phyloP scores from a whole-genome alignment of 2,797 vertebrate species.

The Myoxocephalus aenaeus region DNA sequence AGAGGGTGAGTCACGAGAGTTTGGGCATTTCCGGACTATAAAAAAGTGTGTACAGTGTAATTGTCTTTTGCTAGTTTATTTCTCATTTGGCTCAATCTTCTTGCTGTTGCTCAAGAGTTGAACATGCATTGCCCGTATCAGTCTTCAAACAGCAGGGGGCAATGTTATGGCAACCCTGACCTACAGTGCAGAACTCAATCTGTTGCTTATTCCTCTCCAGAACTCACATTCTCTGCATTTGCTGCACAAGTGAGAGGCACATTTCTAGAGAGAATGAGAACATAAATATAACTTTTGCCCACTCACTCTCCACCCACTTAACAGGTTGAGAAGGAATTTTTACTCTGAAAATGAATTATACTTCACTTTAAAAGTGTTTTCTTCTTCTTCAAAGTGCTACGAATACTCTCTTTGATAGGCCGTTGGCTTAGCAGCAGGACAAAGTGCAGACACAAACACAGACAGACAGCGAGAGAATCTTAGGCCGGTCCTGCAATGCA shows the following conservation, averaged over 20 bases:
- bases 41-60: not conserved
- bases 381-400: not conserved
- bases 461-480: slow-evolving; percentile 14
- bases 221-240: not conserved
- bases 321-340: slow-evolving; percentile 42
- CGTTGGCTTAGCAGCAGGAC: slow-evolving; percentile 61
- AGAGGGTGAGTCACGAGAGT: slow-evolving; percentile 33
- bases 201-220: not conserved
- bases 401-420: slow-evolving; percentile 59
- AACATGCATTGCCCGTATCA: slow-evolving; percentile 7
- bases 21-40: not conserved
- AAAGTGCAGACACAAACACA: slow-evolving; percentile 49
- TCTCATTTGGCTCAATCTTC: not conserved
- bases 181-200: not conserved
- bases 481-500: slow-evolving; percentile 11
- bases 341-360: slow-evolving; percentile 47
- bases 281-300: slow-evolving; percentile 53
- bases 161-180: slow-evolving; percentile 33
- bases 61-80: not conserved
- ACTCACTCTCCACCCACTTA: slow-evolving; percentile 1
- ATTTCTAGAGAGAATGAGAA: slow-evolving; percentile 37
- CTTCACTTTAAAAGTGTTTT: slow-evolving; percentile 44
- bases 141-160: slow-evolving; percentile 76
- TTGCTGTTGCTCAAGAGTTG: slow-evolving; percentile 18
- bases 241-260: slow-evolving; percentile 18